phyloP scores from a whole-genome alignment of 2,113 vertebrate genomes.

The Dipodomys merriami region DNA sequence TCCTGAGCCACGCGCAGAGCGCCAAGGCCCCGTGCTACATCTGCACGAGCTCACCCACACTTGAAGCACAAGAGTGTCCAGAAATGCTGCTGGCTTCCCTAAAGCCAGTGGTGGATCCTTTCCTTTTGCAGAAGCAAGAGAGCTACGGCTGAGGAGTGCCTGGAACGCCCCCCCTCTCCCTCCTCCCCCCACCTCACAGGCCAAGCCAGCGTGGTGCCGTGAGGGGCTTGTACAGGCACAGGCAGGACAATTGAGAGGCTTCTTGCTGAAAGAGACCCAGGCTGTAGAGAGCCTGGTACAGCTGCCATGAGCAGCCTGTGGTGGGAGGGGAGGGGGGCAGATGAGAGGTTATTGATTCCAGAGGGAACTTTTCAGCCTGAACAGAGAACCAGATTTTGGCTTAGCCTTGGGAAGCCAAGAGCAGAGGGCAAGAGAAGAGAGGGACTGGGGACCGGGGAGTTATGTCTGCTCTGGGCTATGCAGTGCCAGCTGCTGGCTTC shows the following conservation, averaged over 20 bases:
- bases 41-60: slow-evolving; percentile 15
- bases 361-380: neutral
- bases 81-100: slow-evolving; percentile 54
- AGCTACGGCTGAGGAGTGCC: slow-evolving; percentile 10
- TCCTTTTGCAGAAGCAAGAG: neutral
- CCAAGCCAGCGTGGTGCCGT: neutral
- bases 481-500: neutral
- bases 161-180: slow-evolving; percentile 56
- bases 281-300: neutral
- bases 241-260: neutral
- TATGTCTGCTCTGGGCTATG: neutral
- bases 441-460: too few relatives aligned
- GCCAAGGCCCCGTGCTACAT: slow-evolving; percentile 38
- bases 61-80: slow-evolving; percentile 44
- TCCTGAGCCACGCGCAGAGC: neutral
- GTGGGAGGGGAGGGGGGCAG: neutral
- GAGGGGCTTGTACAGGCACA: neutral
- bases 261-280: neutral
- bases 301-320: neutral
- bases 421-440: neutral
- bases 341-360: neutral
- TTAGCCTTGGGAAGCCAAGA: neutral
- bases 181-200: neutral
- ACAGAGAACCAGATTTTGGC: neutral
- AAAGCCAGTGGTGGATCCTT: neutral